Base-by-base conservation (phyloP, 2,113 vertebrate species). In the Cariama cristata region DNA sequence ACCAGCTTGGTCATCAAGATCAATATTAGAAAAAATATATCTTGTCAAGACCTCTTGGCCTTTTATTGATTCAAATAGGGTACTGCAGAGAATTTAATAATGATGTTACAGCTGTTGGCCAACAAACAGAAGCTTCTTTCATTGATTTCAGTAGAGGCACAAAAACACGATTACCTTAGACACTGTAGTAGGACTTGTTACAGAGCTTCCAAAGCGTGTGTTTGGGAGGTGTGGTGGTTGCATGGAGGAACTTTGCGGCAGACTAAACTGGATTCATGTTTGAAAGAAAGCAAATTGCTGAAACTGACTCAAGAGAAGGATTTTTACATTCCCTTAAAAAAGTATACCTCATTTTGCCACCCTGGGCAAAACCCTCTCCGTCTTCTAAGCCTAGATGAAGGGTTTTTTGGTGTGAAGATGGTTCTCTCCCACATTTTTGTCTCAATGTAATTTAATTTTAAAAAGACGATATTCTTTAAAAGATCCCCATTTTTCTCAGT, bases 1-100 rank as follows among this genome's bases (percentile, higher is more conserved):
- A 98, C 96, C 96, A 97, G 90, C 76, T 97, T 98, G 98, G 97
- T 98, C 98, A 98, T 98, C 97, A 97, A 95, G 96, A 98, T 98
- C 98, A 98, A 98, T 98, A 98, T 88, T 83, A 97, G 91, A 96
- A 97, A 98, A 98, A 97, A 95, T 79, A 91, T 11, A 94, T 86
- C 89, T 96, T 98, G 97, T 96, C 97, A 98, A 90, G 96, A 97
- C 96, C 95, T 98, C 80, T 98, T 98, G 98, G 94, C 89, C 96
- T 79, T n/a, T 93, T 97, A 98, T 98, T 96, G 98, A 99, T 98
- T 98, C 85, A 96, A 97, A 97, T 83, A 93, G 90, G 86, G 76
- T 96, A 92, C 92, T 94, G 94, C 72, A 97, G 89, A 88, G 93
- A 95, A 96, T 84, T 98, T 98, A 98, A 98, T 98, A 97, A 97